Base-by-base conservation (phyloP, 2,888 invertebrate species). In the Xanthorhoe spadicearia region DNA sequence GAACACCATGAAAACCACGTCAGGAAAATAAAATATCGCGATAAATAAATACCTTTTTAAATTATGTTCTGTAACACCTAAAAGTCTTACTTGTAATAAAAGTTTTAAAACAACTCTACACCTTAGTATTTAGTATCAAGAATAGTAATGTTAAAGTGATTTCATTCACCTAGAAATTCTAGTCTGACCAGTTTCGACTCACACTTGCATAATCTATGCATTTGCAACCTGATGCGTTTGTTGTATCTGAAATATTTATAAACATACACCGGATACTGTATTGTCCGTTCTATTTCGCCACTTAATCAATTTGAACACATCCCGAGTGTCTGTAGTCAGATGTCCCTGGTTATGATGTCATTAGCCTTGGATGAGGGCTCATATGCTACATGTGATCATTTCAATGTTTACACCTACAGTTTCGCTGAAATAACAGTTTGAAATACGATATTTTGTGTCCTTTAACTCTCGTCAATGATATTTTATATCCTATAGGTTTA, bases 251-350 rank as follows among this genome's bases (percentile, higher is more conserved):
- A 71, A 74, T 68, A 80, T 78, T 79, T 79, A 78, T 69, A 78
- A 77, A 77, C 76, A 78, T 75, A 80, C 81, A 80, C 83, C 83
- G 85, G 86, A 88, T 83, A 77, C 74, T 66, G 65, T 71, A 66
- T 68, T 77, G 75, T 74, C 59, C 69, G 71, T 82, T 79, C 77
- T 74, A 77, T 76, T 77, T 66, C 68, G 74, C 82, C 84, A 88
- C 86, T 90, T 89, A 85, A 86, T 86, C 89, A 90, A 89, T 91
- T 90, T 68, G 72, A 70, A 79, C 82, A 79, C 82, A 80, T 85
- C 85, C 88, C 83, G 80, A 77, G 75, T 76, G 77, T 23, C 23
- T 3, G 23, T 73, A 62, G 78, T 72, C 71, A 81, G 82, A 82
- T 64, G 83, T 81, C 64, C 67, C 69, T 70, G 71, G 77, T 71